Base-by-base conservation (phyloP, 30 jellyfish, hydroid and myxozoan genomes). In the Hydractinia symbiolongicarpus region DNA sequence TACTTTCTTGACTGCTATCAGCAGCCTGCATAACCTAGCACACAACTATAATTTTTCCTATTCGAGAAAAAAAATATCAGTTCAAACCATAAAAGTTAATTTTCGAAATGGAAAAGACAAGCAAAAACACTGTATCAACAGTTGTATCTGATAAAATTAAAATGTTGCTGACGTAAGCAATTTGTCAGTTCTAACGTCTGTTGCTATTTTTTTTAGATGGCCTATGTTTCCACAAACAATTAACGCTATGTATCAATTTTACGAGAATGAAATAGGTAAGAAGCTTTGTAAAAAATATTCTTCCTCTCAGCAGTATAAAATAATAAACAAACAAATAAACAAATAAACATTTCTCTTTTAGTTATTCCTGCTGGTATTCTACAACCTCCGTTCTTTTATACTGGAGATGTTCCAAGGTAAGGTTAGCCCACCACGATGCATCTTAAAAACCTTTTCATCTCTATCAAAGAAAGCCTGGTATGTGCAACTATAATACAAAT, bases 151-250 rank as follows among this genome's bases (percentile, higher is more conserved):
- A 30, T 30, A 30, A 30, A 30, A 30, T 30, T 30, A 30, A 30
- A 30, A 30, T 30, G 44, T 30, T 30, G 44, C 44, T 30, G 44
- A 30, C 44, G 44, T 30, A 30, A 30, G 44, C 44, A 30, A 30
- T 30, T 30, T 30, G 2, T 30, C 44, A 30, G 44, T 30, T 30
- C 44, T 30, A 54, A 15, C 11, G 8, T 81, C n/a, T 20, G 1
- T 40, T 66, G n/a, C n/a, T n/a, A n/a, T n/a, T n/a, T n/a, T 54
- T 17, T 80, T 7, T 69, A 94, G 99, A 79, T 94, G 99, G 99
- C 97, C 99, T 40, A 94, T 94, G 99, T 89, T 94, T 58, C 99
- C 99, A 13, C 99, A 94, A 73, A 94, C 99, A 4, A 89, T 94
- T 82, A 94, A 94, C 69, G 99, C 99, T 21, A 94, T 94, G 99